Conservation (phyloP, 92 coral and sea anemone species). For the Heliopora coerulea region DNA sequence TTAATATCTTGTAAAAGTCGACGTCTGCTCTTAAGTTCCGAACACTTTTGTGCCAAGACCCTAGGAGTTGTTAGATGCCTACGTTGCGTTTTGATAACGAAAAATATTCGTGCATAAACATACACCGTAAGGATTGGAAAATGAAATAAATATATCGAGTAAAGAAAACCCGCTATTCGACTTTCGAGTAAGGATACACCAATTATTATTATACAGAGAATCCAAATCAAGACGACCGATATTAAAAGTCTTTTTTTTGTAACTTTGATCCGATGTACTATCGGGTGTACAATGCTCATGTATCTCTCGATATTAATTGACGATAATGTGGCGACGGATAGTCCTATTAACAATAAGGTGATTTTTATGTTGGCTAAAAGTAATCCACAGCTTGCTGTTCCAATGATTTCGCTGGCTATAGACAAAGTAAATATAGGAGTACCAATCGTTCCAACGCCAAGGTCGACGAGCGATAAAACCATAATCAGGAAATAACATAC, state of each 20-base stretch:
- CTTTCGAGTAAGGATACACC: background rate
- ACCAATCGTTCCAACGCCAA: background rate
- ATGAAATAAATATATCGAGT: background rate
- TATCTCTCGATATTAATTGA: constrained; percentile 16
- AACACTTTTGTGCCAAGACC: background rate
- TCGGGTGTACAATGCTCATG: background rate
- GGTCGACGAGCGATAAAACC: constrained; percentile 2
- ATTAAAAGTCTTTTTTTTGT: constrained; percentile 9
- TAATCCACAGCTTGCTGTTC: background rate
- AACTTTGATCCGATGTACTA: constrained; percentile 4
- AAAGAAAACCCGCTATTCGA: background rate
- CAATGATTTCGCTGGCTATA: background rate
- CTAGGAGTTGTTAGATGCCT: background rate
- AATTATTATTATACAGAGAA: background rate
- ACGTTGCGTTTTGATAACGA: background rate
- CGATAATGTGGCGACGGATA: background rate
- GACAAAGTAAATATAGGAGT: background rate
- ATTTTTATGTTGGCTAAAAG: background rate
- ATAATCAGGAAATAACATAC: background rate
- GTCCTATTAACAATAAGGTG: background rate
- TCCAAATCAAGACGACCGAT: background rate
- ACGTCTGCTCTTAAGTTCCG: background rate
- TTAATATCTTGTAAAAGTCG: background rate
- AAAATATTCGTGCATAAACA: background rate
- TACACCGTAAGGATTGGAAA: background rate